Conservation (phyloP, 2,797 vertebrate species). For the Corythornis leucogaster region DNA sequence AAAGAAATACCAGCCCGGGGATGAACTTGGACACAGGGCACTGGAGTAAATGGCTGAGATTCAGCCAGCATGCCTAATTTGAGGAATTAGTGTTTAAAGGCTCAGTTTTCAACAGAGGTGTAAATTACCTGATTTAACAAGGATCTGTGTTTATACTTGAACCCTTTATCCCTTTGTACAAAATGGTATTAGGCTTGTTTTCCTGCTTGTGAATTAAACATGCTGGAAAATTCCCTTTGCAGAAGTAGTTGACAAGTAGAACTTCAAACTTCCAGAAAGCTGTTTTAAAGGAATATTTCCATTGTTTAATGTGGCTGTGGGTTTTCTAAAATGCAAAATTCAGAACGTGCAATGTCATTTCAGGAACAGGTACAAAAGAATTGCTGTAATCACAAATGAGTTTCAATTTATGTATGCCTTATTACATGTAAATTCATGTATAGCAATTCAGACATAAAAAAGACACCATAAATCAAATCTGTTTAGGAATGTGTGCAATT, state of each 20-base stretch:
- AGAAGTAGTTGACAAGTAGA: neutral
- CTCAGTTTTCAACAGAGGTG: neutral
- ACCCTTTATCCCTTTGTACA: neutral
- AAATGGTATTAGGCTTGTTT: neutral
- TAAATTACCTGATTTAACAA: neutral
- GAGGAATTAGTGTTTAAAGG: neutral
- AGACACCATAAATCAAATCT: neutral
- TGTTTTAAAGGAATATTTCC: neutral
- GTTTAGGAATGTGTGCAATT: neutral
- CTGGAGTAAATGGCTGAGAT: neutral
- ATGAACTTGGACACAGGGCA: neutral
- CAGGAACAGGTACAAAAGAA: neutral
- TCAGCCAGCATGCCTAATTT: neutral
- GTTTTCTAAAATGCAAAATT: neutral
- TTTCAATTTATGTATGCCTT: neutral
- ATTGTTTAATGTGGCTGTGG: neutral
- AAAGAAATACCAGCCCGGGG: neutral
- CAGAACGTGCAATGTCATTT: neutral
- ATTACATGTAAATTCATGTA: neutral
- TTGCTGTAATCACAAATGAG: neutral
- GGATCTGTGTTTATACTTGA: neutral
- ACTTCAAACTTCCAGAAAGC: neutral
- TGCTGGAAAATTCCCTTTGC: neutral
- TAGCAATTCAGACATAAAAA: neutral
- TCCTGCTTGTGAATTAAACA: neutral